Percentiles rank a stretch among this genome's conserved stretches.
Evolutionary conservation across 2,797 vertebrate genomes (phyloP).

Genomic region (Orestias chungarensis): DNA sequence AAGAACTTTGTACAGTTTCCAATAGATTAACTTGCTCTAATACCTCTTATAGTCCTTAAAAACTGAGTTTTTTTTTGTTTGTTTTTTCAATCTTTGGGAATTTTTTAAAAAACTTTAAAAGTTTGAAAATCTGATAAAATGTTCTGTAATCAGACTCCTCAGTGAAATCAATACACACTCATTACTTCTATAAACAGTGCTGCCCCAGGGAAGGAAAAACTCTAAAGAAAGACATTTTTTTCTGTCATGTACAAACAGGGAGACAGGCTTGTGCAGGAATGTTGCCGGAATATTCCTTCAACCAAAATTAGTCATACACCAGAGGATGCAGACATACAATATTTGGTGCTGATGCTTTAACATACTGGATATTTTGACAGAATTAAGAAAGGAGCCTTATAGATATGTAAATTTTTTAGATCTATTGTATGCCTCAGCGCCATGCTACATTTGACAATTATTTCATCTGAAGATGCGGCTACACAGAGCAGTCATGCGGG

Average conservation of each 20-base stretch:
- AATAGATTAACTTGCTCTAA: not conserved
- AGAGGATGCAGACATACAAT: not conserved
- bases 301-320: conserved; percentile 30
- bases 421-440: conserved; percentile 6
- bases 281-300: conserved; percentile 12
- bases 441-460: conserved; percentile 21
- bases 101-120: conserved; percentile 1
- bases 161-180: conserved; percentile 37
- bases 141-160: conserved; percentile 16
- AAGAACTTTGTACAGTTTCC: conserved; percentile 2
- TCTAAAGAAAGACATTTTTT: conserved; percentile 38
- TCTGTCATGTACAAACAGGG: conserved; percentile 24
- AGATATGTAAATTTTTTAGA: conserved; percentile 12
- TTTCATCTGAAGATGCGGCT: conserved; percentile 27
- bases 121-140: conserved; percentile 16
- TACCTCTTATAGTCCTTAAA: not conserved
- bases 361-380: not conserved
- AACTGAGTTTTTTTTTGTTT: too few species aligned
- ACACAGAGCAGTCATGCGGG: not conserved
- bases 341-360: conserved; percentile 2
- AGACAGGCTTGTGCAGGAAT: conserved; percentile 25
- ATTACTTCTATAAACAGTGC: conserved; percentile 38
- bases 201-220: conserved; percentile 28
- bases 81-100: not conserved
- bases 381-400: conserved; percentile 18